Base-by-base conservation (phyloP, 2,888 invertebrate genomes). In the Abscondita cerata region DNA sequence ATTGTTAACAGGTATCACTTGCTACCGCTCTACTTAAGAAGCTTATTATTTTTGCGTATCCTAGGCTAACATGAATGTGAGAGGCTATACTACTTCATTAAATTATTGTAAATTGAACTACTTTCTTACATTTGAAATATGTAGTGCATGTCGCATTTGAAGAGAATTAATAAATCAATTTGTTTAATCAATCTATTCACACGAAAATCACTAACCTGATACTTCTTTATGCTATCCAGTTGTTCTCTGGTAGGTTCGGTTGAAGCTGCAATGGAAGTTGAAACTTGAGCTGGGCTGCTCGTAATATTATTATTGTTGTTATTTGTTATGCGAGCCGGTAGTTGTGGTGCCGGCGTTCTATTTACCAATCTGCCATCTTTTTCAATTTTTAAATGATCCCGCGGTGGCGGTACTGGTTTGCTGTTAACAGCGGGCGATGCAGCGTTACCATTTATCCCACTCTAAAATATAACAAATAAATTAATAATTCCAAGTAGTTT, bases 181-280 rank as follows among this genome's bases (percentile, higher is more conserved):
- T n/a, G n/a, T n/a, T n/a, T n/a, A n/a, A n/a, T n/a, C n/a, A n/a
- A n/a, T n/a, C n/a, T n/a, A n/a, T n/a, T n/a, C n/a, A n/a, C n/a
- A n/a, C n/a, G n/a, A n/a, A n/a, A n/a, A 25, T 6, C 13, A 68
- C 86, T 84, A 72, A 95, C 95, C 90, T 95, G 94, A 81, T 95
- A 96, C 80, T 95, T 95, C 76, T 90, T 90, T 79, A 96, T 94
- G 80, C 93, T 92, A 77, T 95, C 93, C 81, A 95, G 84, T 81
- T 96, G 94, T 74, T 96, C 95, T 76, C 90, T 86, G 65, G 92
- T 92, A 70, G 92, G 91, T 71, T 88, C 85, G 54, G 83, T 80
- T 1, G 82, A 79, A 0, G 85, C 83, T 18, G 82, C 85, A 57
- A 83, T 84, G 55, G 81, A 79, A 47, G 77, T 38, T 75, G 9